Evolutionary conservation across 1,140 invertebrate species (phyloP).

Genomic region (Platyura marginata): DNA sequence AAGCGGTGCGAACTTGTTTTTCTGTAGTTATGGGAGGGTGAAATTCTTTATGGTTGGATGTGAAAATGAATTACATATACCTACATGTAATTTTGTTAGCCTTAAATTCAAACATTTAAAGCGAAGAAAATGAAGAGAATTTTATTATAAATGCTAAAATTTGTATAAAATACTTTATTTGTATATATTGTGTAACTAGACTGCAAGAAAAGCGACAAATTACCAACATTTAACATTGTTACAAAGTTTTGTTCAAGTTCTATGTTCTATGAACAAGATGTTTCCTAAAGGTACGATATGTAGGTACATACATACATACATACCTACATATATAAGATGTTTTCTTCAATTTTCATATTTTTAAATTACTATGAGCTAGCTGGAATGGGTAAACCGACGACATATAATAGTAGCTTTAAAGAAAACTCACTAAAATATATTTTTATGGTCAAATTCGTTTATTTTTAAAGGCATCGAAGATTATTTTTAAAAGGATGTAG

Average conservation of each 20-base stretch:
- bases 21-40: background rate
- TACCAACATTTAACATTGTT: background rate
- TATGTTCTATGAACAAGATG: too few relatives aligned
- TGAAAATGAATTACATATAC: background rate
- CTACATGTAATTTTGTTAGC: background rate
- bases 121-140: background rate
- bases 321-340: too few relatives aligned
- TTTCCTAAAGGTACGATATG: too few relatives aligned
- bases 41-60: background rate
- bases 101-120: background rate
- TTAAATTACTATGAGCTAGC: too few relatives aligned
- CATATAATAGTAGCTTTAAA: too few relatives aligned
- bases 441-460: too few relatives aligned
- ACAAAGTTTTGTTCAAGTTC: background rate
- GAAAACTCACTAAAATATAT: too few relatives aligned
- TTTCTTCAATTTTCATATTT: too few relatives aligned
- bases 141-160: background rate
- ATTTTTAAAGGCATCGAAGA: too few relatives aligned
- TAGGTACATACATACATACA: too few relatives aligned
- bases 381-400: too few relatives aligned
- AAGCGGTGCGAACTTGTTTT: background rate
- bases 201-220: background rate
- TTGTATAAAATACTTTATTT: background rate
- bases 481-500: too few relatives aligned
- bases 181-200: background rate